phyloP scores from a whole-genome alignment of 2,113 vertebrate species.

The Apeltes quadracus region DNA sequence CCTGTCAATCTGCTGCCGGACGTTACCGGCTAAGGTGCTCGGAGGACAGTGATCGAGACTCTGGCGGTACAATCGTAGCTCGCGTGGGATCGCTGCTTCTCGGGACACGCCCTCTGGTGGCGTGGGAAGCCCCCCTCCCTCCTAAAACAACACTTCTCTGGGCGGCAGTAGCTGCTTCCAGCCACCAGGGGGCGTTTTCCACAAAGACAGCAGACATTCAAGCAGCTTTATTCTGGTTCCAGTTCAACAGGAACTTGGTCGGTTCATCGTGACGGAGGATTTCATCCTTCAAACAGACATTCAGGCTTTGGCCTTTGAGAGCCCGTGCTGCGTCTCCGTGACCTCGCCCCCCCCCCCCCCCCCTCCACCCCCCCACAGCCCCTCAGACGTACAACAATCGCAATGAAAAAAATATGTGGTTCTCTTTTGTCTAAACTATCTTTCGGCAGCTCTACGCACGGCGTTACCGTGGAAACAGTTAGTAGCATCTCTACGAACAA shows the following conservation, averaged over 20 bases:
- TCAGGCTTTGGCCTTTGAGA: slow-evolving; percentile 56
- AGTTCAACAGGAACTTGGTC: slow-evolving; percentile 52
- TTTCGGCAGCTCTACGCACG: slow-evolving; percentile 72
- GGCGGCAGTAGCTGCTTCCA: slow-evolving; percentile 28
- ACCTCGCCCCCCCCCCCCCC: slow-evolving; percentile 9
- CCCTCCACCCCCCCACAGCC: slow-evolving; percentile 48
- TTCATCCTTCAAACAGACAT: slow-evolving; percentile 57
- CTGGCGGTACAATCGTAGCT: slow-evolving; percentile 62
- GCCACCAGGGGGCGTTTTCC: slow-evolving; percentile 40
- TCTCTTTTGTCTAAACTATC: slow-evolving; percentile 74
- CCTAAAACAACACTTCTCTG: slow-evolving; percentile 16
- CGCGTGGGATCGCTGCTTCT: slow-evolving; percentile 46
- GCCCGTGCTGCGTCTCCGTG: slow-evolving; percentile 13
- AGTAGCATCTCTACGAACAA: slow-evolving; percentile 68
- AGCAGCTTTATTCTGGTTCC: slow-evolving; percentile 71
- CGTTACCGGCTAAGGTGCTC: slow-evolving; percentile 72
- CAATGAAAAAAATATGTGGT: slow-evolving; percentile 78
- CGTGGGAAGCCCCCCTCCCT: slow-evolving; percentile 16
- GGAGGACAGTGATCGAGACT: slow-evolving; percentile 71
- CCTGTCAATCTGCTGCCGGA: slow-evolving; percentile 43
- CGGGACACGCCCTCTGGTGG: slow-evolving; percentile 49
- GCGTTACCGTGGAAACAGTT: slow-evolving; percentile 71
- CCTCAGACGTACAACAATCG: slow-evolving; percentile 62
- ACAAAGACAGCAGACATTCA: slow-evolving; percentile 44
- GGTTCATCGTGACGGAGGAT: slow-evolving; percentile 29